phyloP scores from a whole-genome alignment of 2,797 vertebrate genomes.

The Euphonia xanthogaster region DNA sequence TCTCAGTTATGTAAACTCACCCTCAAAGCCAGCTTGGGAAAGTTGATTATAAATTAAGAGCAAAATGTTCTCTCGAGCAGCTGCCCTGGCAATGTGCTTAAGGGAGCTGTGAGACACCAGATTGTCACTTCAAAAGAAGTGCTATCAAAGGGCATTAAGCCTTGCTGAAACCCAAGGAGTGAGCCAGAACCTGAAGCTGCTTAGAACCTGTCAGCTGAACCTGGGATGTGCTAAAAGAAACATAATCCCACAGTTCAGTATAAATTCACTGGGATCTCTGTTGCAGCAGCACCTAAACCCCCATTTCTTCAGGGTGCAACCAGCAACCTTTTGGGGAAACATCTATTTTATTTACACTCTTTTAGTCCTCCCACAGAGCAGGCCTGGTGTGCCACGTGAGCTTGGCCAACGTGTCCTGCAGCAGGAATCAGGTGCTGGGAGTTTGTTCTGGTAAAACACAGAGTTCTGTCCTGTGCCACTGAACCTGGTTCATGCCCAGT shows the following conservation, averaged over 20 bases:
- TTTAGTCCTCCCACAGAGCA: not conserved
- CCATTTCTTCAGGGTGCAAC: not conserved
- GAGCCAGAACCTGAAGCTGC: not conserved
- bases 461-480: not conserved
- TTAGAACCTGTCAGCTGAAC: not conserved
- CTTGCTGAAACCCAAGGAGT: not conserved
- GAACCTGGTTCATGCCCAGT: not conserved
- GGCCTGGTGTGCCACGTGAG: fast-evolving
- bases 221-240: not conserved
- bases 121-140: not conserved
- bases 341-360: fast-evolving
- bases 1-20: not conserved
- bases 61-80: not conserved
- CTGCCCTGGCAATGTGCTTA: not conserved
- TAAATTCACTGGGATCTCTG: not conserved
- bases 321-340: not conserved
- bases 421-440: not conserved
- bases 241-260: not conserved
- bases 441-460: not conserved
- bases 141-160: not conserved
- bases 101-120: not conserved
- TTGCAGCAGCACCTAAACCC: not conserved
- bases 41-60: not conserved
- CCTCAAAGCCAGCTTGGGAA: not conserved
- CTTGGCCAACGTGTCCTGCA: not conserved